Evolutionary conservation across 2,888 invertebrate genomes (phyloP).

Genomic region (Eilema depressum): DNA sequence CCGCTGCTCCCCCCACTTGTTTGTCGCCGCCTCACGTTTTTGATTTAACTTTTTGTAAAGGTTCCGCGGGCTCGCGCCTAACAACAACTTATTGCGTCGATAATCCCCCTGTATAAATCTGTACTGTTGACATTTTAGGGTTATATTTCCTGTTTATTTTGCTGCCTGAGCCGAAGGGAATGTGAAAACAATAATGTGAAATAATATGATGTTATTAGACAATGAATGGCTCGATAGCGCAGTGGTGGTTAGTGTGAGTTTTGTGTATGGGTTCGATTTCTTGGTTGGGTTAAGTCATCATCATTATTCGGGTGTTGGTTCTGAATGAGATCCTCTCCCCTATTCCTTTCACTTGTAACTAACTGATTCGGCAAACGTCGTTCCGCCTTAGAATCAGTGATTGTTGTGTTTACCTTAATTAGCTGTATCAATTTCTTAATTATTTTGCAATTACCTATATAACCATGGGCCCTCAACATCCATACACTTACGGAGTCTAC

Average conservation of each 20-base stretch:
- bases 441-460: too few species aligned
- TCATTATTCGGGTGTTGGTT: too few species aligned
- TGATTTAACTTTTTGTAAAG: slow-evolving; percentile 77
- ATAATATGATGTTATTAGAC: not conserved
- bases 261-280: not conserved
- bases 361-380: too few species aligned
- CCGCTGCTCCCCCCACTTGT: slow-evolving; percentile 52
- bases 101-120: slow-evolving; percentile 64
- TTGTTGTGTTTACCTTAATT: too few species aligned
- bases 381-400: too few species aligned
- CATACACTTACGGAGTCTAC: too few species aligned
- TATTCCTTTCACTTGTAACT: too few species aligned
- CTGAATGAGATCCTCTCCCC: not conserved
- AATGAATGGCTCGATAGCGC: not conserved
- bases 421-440: too few species aligned
- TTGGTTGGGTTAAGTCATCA: not conserved
- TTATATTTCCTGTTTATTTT: slow-evolving; percentile 48
- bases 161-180: slow-evolving; percentile 25
- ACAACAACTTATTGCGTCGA: slow-evolving; percentile 64
- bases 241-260: not conserved
- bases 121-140: slow-evolving; percentile 42
- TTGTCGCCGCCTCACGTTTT: slow-evolving; percentile 77
- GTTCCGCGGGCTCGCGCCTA: slow-evolving; percentile 53
- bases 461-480: too few species aligned
- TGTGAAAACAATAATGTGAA: slow-evolving; percentile 3